These are phyloP conservation scores for Anomalospiza imberbis DNA, from an alignment of 2,797 vertebrate genomes.

Conservation along the genomic window DNA sequence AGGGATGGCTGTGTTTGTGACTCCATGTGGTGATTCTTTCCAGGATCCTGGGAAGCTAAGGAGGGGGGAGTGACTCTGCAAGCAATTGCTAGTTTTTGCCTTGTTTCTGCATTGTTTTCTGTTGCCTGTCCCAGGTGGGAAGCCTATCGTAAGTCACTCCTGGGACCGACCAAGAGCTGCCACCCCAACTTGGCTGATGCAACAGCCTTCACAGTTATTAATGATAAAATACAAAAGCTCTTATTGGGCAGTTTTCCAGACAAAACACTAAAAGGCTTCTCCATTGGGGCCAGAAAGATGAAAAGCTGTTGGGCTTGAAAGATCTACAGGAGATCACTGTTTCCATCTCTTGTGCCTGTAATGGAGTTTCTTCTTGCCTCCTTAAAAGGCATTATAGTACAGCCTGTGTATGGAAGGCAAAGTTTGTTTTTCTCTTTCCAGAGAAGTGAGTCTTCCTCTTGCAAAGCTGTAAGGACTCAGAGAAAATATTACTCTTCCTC, in stretches of 20 bases:
- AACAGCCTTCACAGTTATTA: not conserved
- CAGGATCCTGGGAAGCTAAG: not conserved
- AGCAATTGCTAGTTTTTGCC: not conserved
- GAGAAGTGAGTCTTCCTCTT: not conserved
- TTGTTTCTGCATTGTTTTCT: not conserved
- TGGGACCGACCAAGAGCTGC: not conserved
- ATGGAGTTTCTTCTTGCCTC: not conserved
- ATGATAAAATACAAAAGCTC: not conserved
- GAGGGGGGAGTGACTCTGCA: not conserved
- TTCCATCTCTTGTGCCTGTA: not conserved
- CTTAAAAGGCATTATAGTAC: not conserved
- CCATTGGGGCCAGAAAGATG: not conserved
- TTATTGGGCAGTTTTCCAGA: not conserved
- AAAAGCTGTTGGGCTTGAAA: not conserved
- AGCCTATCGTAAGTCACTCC: not conserved
- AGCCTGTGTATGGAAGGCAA: not conserved
- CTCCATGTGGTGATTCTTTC: not conserved
- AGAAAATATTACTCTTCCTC: not conserved
- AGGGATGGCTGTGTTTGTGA: not conserved
- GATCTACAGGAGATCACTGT: not conserved
- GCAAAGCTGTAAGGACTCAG: not conserved
- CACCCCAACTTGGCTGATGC: not conserved
- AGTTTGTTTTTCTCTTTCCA: not conserved
- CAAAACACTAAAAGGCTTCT: not conserved
- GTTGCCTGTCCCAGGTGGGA: not conserved